These are phyloP conservation scores for Hydra vulgaris DNA, from an alignment of 30 jellyfish, hydroid and myxozoan genomes.

Conservation along the genomic window DNA sequence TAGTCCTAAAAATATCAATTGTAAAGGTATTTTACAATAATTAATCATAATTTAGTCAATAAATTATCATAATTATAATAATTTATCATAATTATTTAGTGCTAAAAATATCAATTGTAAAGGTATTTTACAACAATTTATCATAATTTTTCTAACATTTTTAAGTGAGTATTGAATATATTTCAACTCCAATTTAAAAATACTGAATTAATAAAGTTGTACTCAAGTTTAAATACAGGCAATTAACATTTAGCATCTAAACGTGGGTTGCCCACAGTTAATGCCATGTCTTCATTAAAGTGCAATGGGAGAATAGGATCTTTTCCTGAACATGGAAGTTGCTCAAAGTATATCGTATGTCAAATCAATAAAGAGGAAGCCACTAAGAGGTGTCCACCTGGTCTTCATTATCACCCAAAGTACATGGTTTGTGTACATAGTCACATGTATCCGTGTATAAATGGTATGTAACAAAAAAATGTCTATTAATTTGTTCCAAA, in stretches of 20 bases:
- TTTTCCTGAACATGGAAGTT: constrained; percentile 10
- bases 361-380: background rate
- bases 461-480: constrained; percentile 1
- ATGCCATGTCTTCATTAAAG: background rate
- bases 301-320: constrained; percentile 14
- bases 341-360: constrained; percentile 7
- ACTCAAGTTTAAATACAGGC: too few relatives aligned
- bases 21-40: constrained; percentile 15
- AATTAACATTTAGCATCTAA: background rate
- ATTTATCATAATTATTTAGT: too few relatives aligned
- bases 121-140: too few relatives aligned
- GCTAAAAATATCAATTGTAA: too few relatives aligned
- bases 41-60: background rate
- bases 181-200: too few relatives aligned
- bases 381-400: constrained; percentile 23
- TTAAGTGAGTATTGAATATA: too few relatives aligned
- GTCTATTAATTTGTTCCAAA: too few relatives aligned
- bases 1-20: constrained; percentile 11
- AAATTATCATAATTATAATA: too few relatives aligned
- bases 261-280: background rate
- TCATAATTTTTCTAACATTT: too few relatives aligned
- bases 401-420: constrained; percentile 30
- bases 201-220: too few relatives aligned
- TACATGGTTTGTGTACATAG: constrained; percentile 18
- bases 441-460: constrained; percentile 24